Evolutionary conservation across 2,113 vertebrate species (phyloP).

Genomic region (Thunnus thynnus): DNA sequence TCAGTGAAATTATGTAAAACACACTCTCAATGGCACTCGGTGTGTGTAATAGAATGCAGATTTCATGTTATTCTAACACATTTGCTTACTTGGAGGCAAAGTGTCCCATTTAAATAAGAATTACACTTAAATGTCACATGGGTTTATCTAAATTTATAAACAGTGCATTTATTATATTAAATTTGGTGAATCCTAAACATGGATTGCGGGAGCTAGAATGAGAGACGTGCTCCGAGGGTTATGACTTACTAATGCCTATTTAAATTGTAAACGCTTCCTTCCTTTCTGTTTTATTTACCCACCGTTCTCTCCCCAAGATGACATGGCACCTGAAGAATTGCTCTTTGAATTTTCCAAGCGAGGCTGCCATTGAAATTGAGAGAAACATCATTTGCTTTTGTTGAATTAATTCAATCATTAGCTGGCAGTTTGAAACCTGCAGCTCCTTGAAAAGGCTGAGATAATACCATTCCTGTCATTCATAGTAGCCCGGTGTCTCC

Average conservation of each 20-base stretch:
- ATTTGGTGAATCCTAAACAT: slow-evolving; percentile 66
- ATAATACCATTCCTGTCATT: slow-evolving; percentile 75
- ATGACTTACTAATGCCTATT: slow-evolving; percentile 77
- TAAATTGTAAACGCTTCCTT: slow-evolving; percentile 73
- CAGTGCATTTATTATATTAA: slow-evolving; percentile 73
- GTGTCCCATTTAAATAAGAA: slow-evolving; percentile 79
- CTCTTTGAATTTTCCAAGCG: slow-evolving; percentile 51
- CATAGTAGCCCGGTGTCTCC: slow-evolving; percentile 61
- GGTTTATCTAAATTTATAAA: slow-evolving; percentile 77
- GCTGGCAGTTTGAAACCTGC: slow-evolving; percentile 72
- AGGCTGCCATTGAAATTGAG: slow-evolving; percentile 50
- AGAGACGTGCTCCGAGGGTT: slow-evolving; percentile 71
- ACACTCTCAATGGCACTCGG: slow-evolving; percentile 66
- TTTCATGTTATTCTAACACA: slow-evolving; percentile 79
- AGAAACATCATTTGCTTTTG: slow-evolving; percentile 78
- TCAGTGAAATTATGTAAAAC: slow-evolving; percentile 82
- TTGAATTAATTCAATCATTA: slow-evolving; percentile 84
- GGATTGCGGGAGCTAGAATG: slow-evolving; percentile 46
- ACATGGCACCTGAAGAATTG: slow-evolving; percentile 75
- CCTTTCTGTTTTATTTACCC: slow-evolving; percentile 66
- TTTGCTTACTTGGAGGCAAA: slow-evolving; percentile 79
- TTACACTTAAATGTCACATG: slow-evolving; percentile 80
- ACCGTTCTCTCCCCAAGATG: slow-evolving; percentile 42
- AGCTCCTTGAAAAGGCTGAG: slow-evolving; percentile 69
- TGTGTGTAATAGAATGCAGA: slow-evolving; percentile 73